Evolutionary conservation across 2,797 vertebrate species (phyloP), one percentile per base, ranked within the genome.

Genomic region (Heteromormyrus szaboi): DNA sequence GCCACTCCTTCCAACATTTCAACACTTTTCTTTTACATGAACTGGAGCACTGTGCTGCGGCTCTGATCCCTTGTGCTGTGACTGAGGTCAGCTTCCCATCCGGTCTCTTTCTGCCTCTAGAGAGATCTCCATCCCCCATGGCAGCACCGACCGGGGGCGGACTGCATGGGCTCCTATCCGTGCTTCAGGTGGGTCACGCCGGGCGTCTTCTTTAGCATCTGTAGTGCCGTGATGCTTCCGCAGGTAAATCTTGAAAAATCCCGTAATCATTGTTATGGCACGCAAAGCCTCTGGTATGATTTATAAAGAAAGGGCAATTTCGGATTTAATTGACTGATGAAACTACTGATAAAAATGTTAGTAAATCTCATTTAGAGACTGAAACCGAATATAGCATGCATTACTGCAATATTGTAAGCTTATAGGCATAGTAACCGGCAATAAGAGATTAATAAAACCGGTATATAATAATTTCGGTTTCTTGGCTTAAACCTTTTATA

Each of bases 101-200:
- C 81, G 89, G 89, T 91, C 90, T 92, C 88, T 91, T 89, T 88
- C 90, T 91, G 88, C 50, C 89, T 89, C 54, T 65, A 86, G 93
- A 92, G 92, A 89, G 84, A 90, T 85, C 87, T n/a, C 50, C 92
- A 92, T 91, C 91, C 89, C 94, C 90, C 91, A 98, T 98, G 97
- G 95, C 96, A 2, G 94, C 96, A 87, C 92, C 93, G 89, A 96
- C 94, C 94, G 93, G 95, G 95, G 96, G 96, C 85, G 96, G 97
- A 92, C 94, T 99, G 90, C 97, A 97, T 93, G 95, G 96, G 89
- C 97, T 99, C 54, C 96, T 99, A 85, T 96, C 94, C 87, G 95
- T 96, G 12, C 95, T 99, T 88, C 97, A 98, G 98, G 98, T 98
- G 98, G 95, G 95, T 93, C 85, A 90, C 46, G 56, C 90, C 90